Evolutionary conservation across 1,140 invertebrate genomes (phyloP).

Genomic region (Megalopta genalis): DNA sequence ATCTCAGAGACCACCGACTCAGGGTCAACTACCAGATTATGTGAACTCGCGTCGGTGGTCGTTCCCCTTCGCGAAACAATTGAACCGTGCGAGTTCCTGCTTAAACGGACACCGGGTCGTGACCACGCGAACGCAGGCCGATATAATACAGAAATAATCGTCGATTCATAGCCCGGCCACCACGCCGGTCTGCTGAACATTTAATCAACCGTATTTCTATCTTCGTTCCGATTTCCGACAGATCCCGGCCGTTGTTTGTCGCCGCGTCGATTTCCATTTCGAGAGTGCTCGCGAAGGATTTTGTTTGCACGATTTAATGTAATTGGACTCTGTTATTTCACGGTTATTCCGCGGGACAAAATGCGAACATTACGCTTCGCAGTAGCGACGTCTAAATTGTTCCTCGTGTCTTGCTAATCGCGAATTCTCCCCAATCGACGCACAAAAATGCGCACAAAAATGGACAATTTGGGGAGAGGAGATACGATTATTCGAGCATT

Average conservation of each 20-base stretch:
- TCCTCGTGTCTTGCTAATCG: too few species aligned
- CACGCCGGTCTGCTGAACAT: neutral
- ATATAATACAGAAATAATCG: conserved; percentile 31
- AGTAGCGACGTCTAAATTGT: neutral
- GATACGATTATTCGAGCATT: too few species aligned
- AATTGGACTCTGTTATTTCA: conserved; percentile 3
- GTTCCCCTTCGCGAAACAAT: conserved; percentile 49
- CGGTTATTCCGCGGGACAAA: neutral
- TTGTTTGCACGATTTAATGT: conserved; percentile 13
- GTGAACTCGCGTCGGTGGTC: conserved; percentile 41
- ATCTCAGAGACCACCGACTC: conserved; percentile 42
- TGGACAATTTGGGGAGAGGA: too few species aligned
- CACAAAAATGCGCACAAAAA: too few species aligned
- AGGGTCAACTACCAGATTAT: conserved; percentile 59
- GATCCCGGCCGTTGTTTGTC: neutral
- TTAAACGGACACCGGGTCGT: conserved; percentile 19
- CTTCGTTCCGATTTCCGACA: neutral
- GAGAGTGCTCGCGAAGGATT: neutral
- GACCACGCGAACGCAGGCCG: neutral
- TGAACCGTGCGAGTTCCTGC: conserved; percentile 42
- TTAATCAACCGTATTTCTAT: conserved; percentile 21
- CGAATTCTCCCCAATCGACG: too few species aligned
- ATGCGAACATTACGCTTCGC: neutral
- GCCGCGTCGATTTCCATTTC: neutral
- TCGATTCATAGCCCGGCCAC: neutral